Evolutionary conservation across 2,113 vertebrate species (phyloP), one percentile per base, ranked within the genome.

Genomic region (Eulacestoma nigropectus): DNA sequence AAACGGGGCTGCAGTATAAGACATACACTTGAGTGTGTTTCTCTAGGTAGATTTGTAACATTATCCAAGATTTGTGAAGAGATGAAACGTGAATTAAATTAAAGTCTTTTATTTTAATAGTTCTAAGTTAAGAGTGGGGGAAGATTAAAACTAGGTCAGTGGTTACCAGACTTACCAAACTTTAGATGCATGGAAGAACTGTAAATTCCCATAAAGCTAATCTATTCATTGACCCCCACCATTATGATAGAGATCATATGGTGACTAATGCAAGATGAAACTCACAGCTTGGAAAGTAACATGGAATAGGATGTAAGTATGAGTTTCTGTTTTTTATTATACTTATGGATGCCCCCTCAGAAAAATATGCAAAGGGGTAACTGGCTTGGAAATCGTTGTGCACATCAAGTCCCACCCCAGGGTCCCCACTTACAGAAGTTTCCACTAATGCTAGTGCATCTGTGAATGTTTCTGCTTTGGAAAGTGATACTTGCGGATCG

Each of bases 171-270:
- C 97, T 97, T 98, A 98, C 98, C 98, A 99, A 98, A 99, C 99
- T 99, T 98, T 98, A 99, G 99, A 99, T 99, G 99, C 99, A 99
- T 99, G 99, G 99, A 99, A 99, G 98, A 99, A 98, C 98, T 99
- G 99, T 99, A 99, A 99, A 99, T 99, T 99, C 99, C 99, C 98
- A 98, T 98, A 99, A 99, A 99, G 99, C 99, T 99, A 99, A 99
- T 99, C 99, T 99, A 99, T 99, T 99, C 99, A 99, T 99, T 99
- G 99, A 99, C 99, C 99, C 99, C 99, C 99, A 99, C 99, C 99
- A 99, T 99, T 99, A 99, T 99, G 99, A 99, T 99, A 99, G 99
- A 99, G 99, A 99, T 99, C 99, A 99, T 99, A 99, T 99, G 99
- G 99, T 99, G 99, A 99, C 99, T 99, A 99, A 99, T 99, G 99